These are phyloP conservation scores for Podarcis cretensis DNA, from an alignment of 2,113 vertebrate species.

Conservation along the genomic window DNA sequence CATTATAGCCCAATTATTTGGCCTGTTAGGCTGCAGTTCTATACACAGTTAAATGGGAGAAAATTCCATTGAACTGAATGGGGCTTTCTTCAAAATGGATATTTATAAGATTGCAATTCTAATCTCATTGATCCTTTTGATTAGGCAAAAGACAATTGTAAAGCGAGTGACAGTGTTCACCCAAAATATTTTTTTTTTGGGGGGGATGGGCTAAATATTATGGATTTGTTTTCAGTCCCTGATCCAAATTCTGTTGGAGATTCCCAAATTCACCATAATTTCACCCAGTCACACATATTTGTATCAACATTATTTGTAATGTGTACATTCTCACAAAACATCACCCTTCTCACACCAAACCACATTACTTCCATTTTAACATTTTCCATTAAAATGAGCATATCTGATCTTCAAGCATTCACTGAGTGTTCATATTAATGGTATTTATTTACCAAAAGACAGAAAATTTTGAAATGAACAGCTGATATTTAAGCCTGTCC, in stretches of 20 bases:
- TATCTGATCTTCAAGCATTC: too few species aligned
- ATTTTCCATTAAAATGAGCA: too few species aligned
- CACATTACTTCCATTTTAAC: background rate
- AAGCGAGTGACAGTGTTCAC: background rate
- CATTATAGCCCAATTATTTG: background rate
- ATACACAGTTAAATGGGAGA: background rate
- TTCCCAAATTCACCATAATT: too few species aligned
- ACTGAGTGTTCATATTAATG: too few species aligned
- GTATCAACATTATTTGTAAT: background rate
- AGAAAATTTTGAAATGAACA: too few species aligned
- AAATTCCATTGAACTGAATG: too few species aligned
- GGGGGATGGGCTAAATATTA: background rate
- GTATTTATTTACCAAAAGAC: too few species aligned
- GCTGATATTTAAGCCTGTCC: too few species aligned
- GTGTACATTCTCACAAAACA: background rate
- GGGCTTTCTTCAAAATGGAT: too few species aligned
- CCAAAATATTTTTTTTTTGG: background rate
- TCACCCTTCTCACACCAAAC: background rate
- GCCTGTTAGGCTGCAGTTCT: background rate
- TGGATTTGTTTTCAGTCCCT: too few species aligned
- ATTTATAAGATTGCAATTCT: background rate
- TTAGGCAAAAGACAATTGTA: background rate
- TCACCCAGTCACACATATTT: too few species aligned
- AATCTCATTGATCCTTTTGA: background rate
- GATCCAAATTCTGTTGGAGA: too few species aligned